These are phyloP conservation scores for Wasmannia auropunctata DNA, from an alignment of 1,140 invertebrate species.

Conservation along the genomic window DNA sequence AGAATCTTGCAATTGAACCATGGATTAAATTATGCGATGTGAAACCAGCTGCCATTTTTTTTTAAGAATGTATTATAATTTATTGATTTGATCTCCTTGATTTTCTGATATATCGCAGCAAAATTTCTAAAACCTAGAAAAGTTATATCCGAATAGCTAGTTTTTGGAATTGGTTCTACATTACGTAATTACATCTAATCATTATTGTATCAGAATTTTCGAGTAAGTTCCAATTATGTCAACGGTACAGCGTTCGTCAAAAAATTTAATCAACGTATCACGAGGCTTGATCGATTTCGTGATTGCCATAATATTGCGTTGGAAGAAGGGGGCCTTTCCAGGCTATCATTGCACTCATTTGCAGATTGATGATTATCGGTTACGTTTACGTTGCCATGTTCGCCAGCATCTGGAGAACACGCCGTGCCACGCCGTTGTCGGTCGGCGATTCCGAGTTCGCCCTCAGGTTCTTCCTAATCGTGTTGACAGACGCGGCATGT, in stretches of 20 bases:
- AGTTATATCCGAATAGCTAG: background rate
- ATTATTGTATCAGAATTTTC: background rate
- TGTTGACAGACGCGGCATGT: constrained; percentile 90
- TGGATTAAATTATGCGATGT: background rate
- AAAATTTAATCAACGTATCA: constrained; percentile 31
- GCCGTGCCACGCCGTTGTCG: constrained; percentile 87
- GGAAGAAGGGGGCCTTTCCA: constrained; percentile 11
- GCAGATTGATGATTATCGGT: constrained; percentile 88
- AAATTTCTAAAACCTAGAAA: background rate
- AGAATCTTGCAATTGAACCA: constrained; percentile 3
- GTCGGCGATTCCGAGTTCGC: constrained; percentile 89
- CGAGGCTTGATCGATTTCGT: constrained; percentile 10
- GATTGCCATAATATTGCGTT: constrained; percentile 32
- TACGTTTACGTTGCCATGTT: constrained; percentile 89
- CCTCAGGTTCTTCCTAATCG: constrained; percentile 91
- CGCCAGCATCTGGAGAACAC: constrained; percentile 87
- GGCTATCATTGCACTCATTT: constrained; percentile 64
- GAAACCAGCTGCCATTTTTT: background rate
- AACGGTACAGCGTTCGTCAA: background rate
- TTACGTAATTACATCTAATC: background rate
- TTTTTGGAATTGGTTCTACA: background rate
- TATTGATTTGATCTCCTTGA: background rate
- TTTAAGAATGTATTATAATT: background rate
- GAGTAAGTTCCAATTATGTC: background rate
- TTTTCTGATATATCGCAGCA: background rate